These are phyloP conservation scores for Petrolisthes cinctipes DNA, from an alignment of 2,888 invertebrate genomes.

Conservation along the genomic window DNA sequence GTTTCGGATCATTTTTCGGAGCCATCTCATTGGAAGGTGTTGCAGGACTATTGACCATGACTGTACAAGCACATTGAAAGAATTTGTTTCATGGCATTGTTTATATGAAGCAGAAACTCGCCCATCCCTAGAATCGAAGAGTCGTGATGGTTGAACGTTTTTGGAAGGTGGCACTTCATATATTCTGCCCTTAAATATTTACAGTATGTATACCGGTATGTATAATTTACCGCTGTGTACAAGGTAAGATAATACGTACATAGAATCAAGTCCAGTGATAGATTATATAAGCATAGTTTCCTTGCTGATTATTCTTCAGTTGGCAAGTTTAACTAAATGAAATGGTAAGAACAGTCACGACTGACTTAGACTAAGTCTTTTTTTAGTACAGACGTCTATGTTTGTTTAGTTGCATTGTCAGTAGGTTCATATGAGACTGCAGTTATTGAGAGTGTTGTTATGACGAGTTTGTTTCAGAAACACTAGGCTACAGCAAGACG, in stretches of 20 bases:
- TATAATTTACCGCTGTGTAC: conserved; percentile 1
- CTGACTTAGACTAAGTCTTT: neutral
- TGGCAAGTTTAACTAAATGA: neutral
- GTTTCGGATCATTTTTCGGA: no score
- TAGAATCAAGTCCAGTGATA: conserved; percentile 2
- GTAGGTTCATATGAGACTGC: neutral
- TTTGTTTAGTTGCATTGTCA: neutral
- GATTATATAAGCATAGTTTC: neutral
- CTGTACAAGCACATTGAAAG: no score
- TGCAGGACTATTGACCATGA: no score
- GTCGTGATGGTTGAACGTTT: no score
- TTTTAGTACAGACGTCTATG: neutral
- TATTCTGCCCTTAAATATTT: no score
- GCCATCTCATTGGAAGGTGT: no score
- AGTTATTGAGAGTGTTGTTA: neutral
- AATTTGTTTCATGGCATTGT: no score
- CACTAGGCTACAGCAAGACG: neutral
- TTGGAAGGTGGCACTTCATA: no score
- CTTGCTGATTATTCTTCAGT: neutral
- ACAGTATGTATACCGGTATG: neutral
- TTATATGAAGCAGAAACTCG: no score
- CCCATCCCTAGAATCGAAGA: no score
- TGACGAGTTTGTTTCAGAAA: neutral
- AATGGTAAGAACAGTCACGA: neutral
- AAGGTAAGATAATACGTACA: neutral